Conservation (phyloP, 2,888 invertebrate genomes). For the Linyphia triangularis region DNA sequence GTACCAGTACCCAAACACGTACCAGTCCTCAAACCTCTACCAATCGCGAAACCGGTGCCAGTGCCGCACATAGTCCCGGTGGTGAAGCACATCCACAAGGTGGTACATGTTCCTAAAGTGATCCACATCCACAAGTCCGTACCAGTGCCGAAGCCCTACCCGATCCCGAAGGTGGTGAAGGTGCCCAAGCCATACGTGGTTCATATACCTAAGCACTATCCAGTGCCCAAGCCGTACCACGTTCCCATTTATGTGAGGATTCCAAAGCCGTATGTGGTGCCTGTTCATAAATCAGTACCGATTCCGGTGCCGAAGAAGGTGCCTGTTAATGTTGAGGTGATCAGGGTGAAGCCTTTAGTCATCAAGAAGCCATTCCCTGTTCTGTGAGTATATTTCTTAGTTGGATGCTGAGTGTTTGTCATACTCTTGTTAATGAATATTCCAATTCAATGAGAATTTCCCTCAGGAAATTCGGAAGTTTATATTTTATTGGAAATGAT, state of each 20-base stretch:
- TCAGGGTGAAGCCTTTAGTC: slow-evolving; percentile 77
- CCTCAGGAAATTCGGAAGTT: too few relatives aligned
- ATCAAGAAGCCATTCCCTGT: slow-evolving; percentile 77
- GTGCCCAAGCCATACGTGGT: slow-evolving; percentile 77
- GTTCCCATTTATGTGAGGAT: slow-evolving; percentile 71
- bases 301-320: slow-evolving; percentile 77
- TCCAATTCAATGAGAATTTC: too few relatives aligned
- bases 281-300: slow-evolving; percentile 76
- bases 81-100: slow-evolving; percentile 76
- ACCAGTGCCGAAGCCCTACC: slow-evolving; percentile 77
- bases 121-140: slow-evolving; percentile 76
- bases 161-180: slow-evolving; percentile 77
- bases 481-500: too few relatives aligned
- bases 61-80: slow-evolving; percentile 77
- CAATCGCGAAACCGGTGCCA: slow-evolving; percentile 77
- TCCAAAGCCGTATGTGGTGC: slow-evolving; percentile 77
- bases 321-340: slow-evolving; percentile 76
- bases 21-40: slow-evolving; percentile 77
- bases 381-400: slow-evolving; percentile 75
- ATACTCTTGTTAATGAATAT: too few relatives aligned
- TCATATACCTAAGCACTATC: slow-evolving; percentile 76
- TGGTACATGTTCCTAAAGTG: slow-evolving; percentile 74
- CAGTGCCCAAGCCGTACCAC: slow-evolving; percentile 76
- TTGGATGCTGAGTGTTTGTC: too few relatives aligned
- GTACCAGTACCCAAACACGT: slow-evolving; percentile 76